Base-by-base conservation (phyloP, 2,797 vertebrate genomes). In the Phrynocephalus vlangalii region DNA sequence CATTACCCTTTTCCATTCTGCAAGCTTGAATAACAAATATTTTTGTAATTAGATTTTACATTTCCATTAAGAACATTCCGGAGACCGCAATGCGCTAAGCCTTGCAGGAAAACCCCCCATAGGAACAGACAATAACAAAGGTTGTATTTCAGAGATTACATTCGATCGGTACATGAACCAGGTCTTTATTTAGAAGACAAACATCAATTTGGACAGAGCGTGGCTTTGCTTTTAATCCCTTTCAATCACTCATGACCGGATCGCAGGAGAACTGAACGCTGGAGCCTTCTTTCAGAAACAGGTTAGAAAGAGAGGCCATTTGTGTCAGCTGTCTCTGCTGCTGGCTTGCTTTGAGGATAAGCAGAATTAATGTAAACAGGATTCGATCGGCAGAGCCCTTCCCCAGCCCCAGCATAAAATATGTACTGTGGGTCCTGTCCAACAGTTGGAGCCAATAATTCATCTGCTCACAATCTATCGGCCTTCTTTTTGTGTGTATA, bases 211-310 rank as follows among this genome's bases (percentile, higher is more conserved):
- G 77, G 50, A 67, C 24, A 80, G 77, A 87, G 33, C 91, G 50
- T 18, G 6, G 89, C 67, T 81, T 89, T 79, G 84, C 79, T 7
- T 50, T 82, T 72, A 77, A 83, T 52, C 30, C 0, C 0, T 68
- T 56, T 82, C 86, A 88, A 89, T 28, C 30, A 82, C 3, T 80
- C 81, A 24, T 67, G 78, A 75, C 18, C 67, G 86, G 44, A 85
- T 90, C 87, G 85, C 86, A 50, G 5, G 33, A 80, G 76, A n/a
- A 30, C 26, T 91, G 77, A 85, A 56, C 1, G 38, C 52, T 88
- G 79, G 73, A 88, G 68, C 13, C 0, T 13, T 89, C 75, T 76
- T 85, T 88, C 89, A 82, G 83, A 92, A 94, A 95, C 50, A 78
- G 38, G 16, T 88, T 88, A 76, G 38, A 90, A 91, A 89, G 68